phyloP scores from a whole-genome alignment of 2,113 vertebrate genomes.

The Hydropotes inermis region DNA sequence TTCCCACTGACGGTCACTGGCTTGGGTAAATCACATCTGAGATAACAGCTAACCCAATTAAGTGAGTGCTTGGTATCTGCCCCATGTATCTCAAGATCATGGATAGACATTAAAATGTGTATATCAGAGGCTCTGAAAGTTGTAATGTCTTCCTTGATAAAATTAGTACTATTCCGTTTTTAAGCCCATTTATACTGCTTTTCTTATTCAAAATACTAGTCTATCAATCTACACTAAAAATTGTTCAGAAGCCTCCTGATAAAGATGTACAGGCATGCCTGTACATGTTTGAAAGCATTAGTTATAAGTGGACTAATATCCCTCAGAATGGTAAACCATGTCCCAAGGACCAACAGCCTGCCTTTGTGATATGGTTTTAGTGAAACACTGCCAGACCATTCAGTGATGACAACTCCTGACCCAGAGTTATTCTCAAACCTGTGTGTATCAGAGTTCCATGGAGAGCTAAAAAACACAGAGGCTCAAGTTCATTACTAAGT shows the following conservation, averaged over 20 bases:
- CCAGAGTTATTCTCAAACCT: neutral
- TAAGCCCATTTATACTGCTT: neutral
- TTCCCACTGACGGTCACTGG: neutral
- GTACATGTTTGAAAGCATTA: neutral
- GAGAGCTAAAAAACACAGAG: neutral
- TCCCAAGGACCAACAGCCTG: neutral
- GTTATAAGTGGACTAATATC: neutral
- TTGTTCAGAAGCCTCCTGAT: neutral
- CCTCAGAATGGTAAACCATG: neutral
- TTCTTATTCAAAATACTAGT: slow-evolving; percentile 16
- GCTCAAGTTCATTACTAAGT: neutral
- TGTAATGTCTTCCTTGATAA: neutral
- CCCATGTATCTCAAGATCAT: neutral
- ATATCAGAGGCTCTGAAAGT: neutral
- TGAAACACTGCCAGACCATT: neutral
- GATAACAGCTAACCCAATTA: neutral
- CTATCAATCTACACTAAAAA: slow-evolving; percentile 6
- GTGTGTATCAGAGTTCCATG: neutral
- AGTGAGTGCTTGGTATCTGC: neutral
- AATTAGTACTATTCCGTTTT: neutral
- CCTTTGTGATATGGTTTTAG: neutral
- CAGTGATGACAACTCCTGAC: neutral
- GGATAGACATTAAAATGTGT: neutral
- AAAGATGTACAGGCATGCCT: neutral
- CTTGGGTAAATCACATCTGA: neutral